phyloP scores from a whole-genome alignment of 2,797 vertebrate genomes.

The Phataginus tricuspis region DNA sequence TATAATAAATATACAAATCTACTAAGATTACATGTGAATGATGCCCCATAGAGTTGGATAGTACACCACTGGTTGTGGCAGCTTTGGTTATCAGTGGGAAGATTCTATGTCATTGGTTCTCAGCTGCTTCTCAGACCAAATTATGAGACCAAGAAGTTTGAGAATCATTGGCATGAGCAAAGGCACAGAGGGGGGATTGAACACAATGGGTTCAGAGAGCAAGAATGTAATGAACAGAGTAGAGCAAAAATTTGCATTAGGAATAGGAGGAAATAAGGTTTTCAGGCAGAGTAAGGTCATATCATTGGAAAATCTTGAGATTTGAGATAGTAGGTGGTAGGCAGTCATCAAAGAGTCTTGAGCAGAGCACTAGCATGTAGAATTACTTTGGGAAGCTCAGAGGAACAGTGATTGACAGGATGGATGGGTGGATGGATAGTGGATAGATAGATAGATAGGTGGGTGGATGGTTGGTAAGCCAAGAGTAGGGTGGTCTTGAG shows the following conservation, averaged over 20 bases:
- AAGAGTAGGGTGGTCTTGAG: neutral
- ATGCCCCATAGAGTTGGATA: neutral
- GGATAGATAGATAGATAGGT: too few relatives aligned
- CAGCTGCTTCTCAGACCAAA: neutral
- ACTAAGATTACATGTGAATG: neutral
- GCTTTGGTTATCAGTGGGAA: neutral
- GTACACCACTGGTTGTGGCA: too few relatives aligned
- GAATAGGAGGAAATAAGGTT: neutral
- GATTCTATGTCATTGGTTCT: neutral
- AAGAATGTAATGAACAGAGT: neutral
- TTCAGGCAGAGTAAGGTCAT: neutral
- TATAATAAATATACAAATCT: neutral
- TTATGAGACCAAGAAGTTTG: neutral
- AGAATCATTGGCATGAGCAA: neutral
- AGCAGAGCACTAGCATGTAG: neutral
- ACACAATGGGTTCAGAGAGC: neutral
- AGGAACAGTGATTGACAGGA: neutral
- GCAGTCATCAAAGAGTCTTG: neutral
- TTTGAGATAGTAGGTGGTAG: neutral
- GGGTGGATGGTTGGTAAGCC: neutral
- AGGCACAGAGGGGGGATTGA: neutral
- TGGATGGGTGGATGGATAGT: neutral
- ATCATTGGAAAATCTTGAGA: neutral
- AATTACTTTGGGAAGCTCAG: neutral
- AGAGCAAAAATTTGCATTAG: neutral